A percentile compares a stretch with the other conserved stretches of the same genome.
Conservation (phyloP, 2,797 vertebrate species). For the Labeo calbasu region DNA sequence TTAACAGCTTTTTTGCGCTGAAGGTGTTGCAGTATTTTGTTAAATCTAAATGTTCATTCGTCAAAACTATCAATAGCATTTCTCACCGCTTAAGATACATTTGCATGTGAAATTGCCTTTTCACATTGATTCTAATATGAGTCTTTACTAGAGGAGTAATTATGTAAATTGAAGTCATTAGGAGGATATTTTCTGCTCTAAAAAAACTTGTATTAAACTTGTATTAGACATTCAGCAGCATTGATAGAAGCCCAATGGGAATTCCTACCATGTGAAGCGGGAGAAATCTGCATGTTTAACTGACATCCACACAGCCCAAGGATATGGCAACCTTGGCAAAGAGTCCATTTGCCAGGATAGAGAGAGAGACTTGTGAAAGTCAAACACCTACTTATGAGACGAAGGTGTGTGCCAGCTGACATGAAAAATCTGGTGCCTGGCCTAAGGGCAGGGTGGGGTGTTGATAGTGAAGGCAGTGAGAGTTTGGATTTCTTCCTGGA, state of each 20-base stretch:
- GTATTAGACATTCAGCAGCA: slow-evolving; percentile 39
- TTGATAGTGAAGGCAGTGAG: slow-evolving; percentile 75
- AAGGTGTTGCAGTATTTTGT: background rate
- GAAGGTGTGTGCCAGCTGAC: slow-evolving; percentile 83
- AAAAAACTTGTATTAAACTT: slow-evolving; percentile 22
- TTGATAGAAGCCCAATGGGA: slow-evolving; percentile 43
- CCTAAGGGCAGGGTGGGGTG: slow-evolving; percentile 77
- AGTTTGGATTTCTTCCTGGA: slow-evolving; percentile 77
- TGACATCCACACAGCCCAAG: slow-evolving; percentile 82
- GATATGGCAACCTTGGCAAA: slow-evolving; percentile 81
- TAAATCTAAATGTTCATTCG: background rate
- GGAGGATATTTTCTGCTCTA: slow-evolving; percentile 12
- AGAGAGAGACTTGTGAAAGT: slow-evolving; percentile 85
- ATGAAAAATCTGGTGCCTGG: slow-evolving; percentile 84
- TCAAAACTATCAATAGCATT: slow-evolving; percentile 16
- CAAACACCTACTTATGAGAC: slow-evolving; percentile 84
- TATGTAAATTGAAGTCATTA: slow-evolving; percentile 42
- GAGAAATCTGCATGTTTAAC: slow-evolving; percentile 80
- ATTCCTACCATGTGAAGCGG: slow-evolving; percentile 40
- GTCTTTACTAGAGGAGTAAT: slow-evolving; percentile 37
- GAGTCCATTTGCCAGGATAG: slow-evolving; percentile 74
- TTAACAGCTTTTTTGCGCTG: background rate
- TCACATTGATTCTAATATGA: background rate
- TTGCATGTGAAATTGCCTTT: slow-evolving; percentile 36
- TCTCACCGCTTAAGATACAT: slow-evolving; percentile 15